Percentiles rank a stretch among this genome's conserved stretches.
Evolutionary conservation across 2,113 vertebrate genomes (phyloP).

Genomic region (Tenrec ecaudatus): DNA sequence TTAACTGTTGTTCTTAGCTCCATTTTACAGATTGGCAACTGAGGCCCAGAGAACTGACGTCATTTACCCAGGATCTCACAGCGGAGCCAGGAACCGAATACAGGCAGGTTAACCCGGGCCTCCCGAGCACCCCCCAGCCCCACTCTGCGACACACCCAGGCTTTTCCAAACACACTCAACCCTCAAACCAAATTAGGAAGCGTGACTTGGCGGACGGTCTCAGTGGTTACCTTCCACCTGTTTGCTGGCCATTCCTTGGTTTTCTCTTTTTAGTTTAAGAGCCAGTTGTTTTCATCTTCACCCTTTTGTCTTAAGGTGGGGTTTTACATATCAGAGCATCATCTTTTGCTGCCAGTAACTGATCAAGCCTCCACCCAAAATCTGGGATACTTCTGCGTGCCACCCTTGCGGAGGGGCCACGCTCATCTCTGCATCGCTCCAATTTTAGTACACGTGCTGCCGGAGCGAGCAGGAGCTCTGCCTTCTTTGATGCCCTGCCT

Average conservation of each 20-base stretch:
- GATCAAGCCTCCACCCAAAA: too few species aligned
- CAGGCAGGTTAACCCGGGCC: neutral
- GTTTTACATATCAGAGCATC: too few species aligned
- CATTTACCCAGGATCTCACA: neutral
- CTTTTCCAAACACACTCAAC: neutral
- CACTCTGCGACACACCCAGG: neutral
- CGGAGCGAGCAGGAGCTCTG: neutral
- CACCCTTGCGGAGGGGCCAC: too few species aligned
- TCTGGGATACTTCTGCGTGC: too few species aligned
- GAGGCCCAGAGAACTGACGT: neutral
- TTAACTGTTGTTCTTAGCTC: neutral
- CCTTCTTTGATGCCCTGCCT: neutral
- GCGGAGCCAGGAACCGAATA: neutral
- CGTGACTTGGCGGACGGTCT: neutral
- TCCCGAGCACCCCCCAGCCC: too few species aligned
- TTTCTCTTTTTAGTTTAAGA: neutral
- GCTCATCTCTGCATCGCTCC: too few species aligned
- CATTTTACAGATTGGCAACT: constrained; percentile 13
- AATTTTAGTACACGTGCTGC: too few species aligned
- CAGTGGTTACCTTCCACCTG: neutral
- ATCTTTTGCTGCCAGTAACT: too few species aligned
- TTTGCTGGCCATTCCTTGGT: neutral
- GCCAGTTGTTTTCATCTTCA: neutral
- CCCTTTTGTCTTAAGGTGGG: neutral
- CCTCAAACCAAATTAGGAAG: neutral